These are phyloP conservation scores for Bubo bubo DNA, from an alignment of 2,113 vertebrate species.

Conservation along the genomic window DNA sequence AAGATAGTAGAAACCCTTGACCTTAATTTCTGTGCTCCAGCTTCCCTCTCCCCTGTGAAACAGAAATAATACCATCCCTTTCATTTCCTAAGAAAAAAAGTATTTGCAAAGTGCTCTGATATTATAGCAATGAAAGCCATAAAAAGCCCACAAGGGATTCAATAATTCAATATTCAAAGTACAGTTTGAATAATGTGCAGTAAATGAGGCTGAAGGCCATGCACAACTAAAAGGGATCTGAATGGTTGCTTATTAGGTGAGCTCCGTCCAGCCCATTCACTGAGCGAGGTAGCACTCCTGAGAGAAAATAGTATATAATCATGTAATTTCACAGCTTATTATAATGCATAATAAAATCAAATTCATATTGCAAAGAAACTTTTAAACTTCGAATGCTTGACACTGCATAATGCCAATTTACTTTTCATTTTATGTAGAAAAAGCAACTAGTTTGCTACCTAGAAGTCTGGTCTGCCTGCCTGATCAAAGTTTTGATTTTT, in stretches of 20 bases:
- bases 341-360: not conserved
- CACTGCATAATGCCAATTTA: not conserved
- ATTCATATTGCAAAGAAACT: not conserved
- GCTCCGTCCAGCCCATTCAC: not conserved
- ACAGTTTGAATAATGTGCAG: constrained; percentile 6
- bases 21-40: not conserved
- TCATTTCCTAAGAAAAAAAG: not conserved
- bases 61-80: not conserved
- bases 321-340: not conserved
- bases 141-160: not conserved
- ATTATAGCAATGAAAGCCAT: not conserved
- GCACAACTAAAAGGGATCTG: not conserved
- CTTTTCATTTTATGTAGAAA: not conserved
- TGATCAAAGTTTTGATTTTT: not conserved
- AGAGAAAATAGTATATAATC: not conserved
- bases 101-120: not conserved
- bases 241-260: not conserved
- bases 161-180: not conserved
- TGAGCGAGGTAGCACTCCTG: not conserved
- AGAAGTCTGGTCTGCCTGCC: not conserved
- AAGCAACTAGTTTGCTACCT: not conserved
- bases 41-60: not conserved
- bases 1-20: not conserved
- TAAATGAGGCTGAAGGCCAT: not conserved
- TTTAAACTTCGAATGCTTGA: not conserved